Base-by-base conservation (phyloP, 2,888 invertebrate species). In the Hedychridium roseum region DNA sequence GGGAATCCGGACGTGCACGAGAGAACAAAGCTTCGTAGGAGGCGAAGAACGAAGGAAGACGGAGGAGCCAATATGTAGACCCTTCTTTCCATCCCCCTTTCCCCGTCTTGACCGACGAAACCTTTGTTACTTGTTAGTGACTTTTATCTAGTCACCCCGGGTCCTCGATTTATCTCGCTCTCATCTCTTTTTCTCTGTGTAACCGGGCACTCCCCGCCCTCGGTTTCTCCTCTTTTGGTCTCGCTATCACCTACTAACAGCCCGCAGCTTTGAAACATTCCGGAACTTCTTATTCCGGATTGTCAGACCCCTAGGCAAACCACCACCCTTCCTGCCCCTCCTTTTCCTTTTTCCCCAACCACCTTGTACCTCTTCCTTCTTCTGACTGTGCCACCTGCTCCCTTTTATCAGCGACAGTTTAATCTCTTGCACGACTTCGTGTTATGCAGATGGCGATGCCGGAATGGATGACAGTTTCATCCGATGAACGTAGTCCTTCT, bases 51-150 rank as follows among this genome's bases (percentile, higher is more conserved):
- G 61, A 57, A 64, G 54, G 62, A 66, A 66, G 65, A 66, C 61
- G 60, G 57, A 48, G 46, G 60, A 65, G 67, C 67, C 67, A 63
- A 71, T 70, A 70, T 64, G 64, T 62, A 69, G 69, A 61, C 58
- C 57, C 54, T 58, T 44, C 26, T 45, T 15, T 18, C 34, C 21
- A 3, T 20, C 37, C 30, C 44, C 31, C 43, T 41, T 35, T 45
- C 39, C 46, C 54, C 43, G 50, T 53, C 50, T 50, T 46, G 34
- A 52, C 41, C 48, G 60, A 54, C 58, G 50, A 58, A 64, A 64
- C 66, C 66, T 68, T 70, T 70, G 71, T 73, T 72, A 71, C 71
- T 74, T 71, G 68, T 72, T 73, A 71, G 69, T 63, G 68, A 74
- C 72, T 73, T 74, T 72, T 73, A 75, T 75, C 70, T 64, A 62